Percentiles rank a stretch among this genome's conserved stretches.
phyloP scores from a whole-genome alignment of 1,140 invertebrate species.

The Drosophila ogumai region DNA sequence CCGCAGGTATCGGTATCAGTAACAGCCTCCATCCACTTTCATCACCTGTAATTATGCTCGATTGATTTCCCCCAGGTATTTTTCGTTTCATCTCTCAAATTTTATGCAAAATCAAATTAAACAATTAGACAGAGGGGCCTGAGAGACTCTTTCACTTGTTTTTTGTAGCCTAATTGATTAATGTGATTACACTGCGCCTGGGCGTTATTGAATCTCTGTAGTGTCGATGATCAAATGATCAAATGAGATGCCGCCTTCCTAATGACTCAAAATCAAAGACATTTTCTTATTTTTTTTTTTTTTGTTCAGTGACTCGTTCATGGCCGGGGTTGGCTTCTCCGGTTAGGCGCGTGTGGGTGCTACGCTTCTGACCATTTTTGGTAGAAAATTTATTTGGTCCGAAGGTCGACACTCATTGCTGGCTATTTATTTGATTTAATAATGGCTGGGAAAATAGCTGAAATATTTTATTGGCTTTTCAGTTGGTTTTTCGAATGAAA shows the following conservation, averaged over 20 bases:
- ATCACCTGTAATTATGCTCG: slow-evolving; percentile 69
- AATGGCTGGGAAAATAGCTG: neutral
- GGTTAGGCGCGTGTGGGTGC: slow-evolving; percentile 33
- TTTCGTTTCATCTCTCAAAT: slow-evolving; percentile 44
- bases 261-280: slow-evolving; percentile 34
- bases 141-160: neutral
- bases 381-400: slow-evolving; percentile 29
- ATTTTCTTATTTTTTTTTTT: neutral
- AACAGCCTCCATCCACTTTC: slow-evolving; percentile 19
- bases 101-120: slow-evolving; percentile 73
- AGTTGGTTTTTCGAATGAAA: neutral
- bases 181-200: slow-evolving; percentile 65
- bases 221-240: slow-evolving; percentile 15
- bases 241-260: slow-evolving; percentile 34
- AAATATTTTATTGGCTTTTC: neutral
- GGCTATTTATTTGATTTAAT: slow-evolving; percentile 17
- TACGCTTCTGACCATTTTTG: slow-evolving; percentile 34
- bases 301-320: slow-evolving; percentile 53
- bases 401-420: slow-evolving; percentile 5
- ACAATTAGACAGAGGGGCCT: slow-evolving; percentile 61
- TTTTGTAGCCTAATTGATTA: slow-evolving; percentile 68
- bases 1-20: slow-evolving; percentile 36
- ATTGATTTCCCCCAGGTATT: slow-evolving; percentile 65
- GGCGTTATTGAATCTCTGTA: slow-evolving; percentile 37
- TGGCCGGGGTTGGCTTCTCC: slow-evolving; percentile 44